Evolutionary conservation across 1,140 invertebrate genomes (phyloP).

Genomic region (Acromyrmex echinatior): DNA sequence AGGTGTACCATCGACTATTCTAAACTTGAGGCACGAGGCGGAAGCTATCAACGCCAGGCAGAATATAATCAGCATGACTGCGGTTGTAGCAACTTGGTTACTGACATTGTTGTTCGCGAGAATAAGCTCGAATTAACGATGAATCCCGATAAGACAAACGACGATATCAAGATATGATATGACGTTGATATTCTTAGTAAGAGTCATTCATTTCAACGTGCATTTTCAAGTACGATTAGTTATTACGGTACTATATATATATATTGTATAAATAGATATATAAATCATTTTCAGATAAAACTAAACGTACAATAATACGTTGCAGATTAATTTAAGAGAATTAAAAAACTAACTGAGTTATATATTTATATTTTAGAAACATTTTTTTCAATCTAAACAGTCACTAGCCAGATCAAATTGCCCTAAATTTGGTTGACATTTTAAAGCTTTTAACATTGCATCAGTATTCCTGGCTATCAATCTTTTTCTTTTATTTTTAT

Average conservation of each 20-base stretch:
- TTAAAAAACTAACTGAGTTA: not conserved
- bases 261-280: not conserved
- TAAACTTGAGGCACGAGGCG: not conserved
- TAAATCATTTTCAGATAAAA: constrained; percentile 4
- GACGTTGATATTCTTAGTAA: not conserved
- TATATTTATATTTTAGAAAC: not conserved
- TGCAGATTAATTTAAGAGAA: not conserved
- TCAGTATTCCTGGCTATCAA: not conserved
- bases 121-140: not conserved
- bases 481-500: constrained; percentile 17
- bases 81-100: not conserved
- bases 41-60: not conserved
- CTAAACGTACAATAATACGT: not conserved
- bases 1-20: constrained; percentile 58
- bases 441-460: constrained; percentile 29
- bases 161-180: constrained; percentile 51
- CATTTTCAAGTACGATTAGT: constrained; percentile 1
- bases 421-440: constrained; percentile 4
- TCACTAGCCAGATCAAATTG: not conserved
- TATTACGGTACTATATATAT: not conserved
- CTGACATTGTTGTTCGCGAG: constrained; percentile 14
- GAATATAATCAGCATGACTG: constrained; percentile 52
- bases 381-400: not conserved
- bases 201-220: not conserved
- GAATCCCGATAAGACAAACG: constrained; percentile 52